Conservation (phyloP, 2,113 vertebrate species). For the Xyliphius kryptos region DNA sequence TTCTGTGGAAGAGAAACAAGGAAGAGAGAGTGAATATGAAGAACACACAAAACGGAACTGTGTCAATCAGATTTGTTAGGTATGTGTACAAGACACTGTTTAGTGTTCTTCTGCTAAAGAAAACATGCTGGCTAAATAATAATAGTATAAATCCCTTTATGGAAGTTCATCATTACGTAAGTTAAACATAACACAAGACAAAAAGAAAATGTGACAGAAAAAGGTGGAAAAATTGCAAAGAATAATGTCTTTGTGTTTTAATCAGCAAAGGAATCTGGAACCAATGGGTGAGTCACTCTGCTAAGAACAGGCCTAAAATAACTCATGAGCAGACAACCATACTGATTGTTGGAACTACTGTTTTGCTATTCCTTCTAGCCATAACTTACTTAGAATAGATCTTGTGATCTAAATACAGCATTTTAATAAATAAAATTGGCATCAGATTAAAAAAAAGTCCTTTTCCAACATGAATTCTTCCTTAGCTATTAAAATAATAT, state of each 20-base stretch:
- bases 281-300: constrained; percentile 21
- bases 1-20: constrained; percentile 34
- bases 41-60: constrained; percentile 31
- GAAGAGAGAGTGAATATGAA: constrained; percentile 40
- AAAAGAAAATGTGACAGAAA: background rate
- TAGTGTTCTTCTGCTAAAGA: too few relatives aligned
- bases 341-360: background rate
- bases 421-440: too few relatives aligned
- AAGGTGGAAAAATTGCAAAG: background rate
- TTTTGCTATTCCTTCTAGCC: too few relatives aligned
- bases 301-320: constrained; percentile 29
- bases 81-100: background rate
- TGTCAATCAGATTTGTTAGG: background rate
- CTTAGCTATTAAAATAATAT: too few relatives aligned
- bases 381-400: too few relatives aligned
- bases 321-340: background rate
- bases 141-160: too few relatives aligned
- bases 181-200: too few relatives aligned
- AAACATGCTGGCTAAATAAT: too few relatives aligned
- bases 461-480: too few relatives aligned
- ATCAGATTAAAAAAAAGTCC: too few relatives aligned
- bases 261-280: constrained; percentile 6
- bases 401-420: too few relatives aligned
- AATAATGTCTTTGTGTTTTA: constrained; percentile 21
- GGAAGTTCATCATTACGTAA: too few relatives aligned